Evolutionary conservation across 2,113 vertebrate genomes (phyloP), one percentile per base, ranked within the genome.

Genomic region (Alexandromys fortis): DNA sequence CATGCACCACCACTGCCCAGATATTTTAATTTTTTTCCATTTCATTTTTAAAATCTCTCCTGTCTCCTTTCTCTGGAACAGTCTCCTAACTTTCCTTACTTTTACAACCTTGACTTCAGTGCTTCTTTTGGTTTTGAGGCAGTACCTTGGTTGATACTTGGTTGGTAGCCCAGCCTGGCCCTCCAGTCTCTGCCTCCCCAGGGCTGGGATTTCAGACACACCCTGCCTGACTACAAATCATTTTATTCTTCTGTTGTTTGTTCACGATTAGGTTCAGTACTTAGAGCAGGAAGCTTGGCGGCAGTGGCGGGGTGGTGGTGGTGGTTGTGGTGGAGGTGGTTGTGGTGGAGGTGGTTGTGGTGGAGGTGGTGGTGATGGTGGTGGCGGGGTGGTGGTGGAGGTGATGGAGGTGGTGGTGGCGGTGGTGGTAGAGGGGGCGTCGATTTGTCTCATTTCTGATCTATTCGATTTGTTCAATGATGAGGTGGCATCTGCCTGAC

Each of bases 371-470:
- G 49, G 49, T 49, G n/a, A n/a, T n/a, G n/a, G n/a, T n/a, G n/a
- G 33, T 26, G 22, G 6, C 0, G 30, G 42, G 28, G 26, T 61
- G 7, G 4, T 49, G 47, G 47, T 49, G n/a, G n/a, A n/a, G n/a
- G n/a, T n/a, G n/a, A n/a, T n/a, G n/a, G n/a, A n/a, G 42, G 42
- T 45, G 42, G 10, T 49, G 49, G 49, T 49, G 49, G 49, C 11
- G 49, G 49, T 11, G 11, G 49, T 49, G 49, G 49, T 49, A 10
- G 49, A 49, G 11, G 9, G 9, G 58, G 49, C 22, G 49, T 42
- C 2, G 0, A 1, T 28, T n/a, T 33, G 49, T 30, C 55, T 10
- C 0, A 1, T 38, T 78, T 14, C 16, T 38, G 24, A 10, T 7
- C 2, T 49, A 17, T 17, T 76, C 13, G 6, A 45, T 38, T 75